phyloP scores from a whole-genome alignment of 1,140 invertebrate species.

The Steinernema feltiae region DNA sequence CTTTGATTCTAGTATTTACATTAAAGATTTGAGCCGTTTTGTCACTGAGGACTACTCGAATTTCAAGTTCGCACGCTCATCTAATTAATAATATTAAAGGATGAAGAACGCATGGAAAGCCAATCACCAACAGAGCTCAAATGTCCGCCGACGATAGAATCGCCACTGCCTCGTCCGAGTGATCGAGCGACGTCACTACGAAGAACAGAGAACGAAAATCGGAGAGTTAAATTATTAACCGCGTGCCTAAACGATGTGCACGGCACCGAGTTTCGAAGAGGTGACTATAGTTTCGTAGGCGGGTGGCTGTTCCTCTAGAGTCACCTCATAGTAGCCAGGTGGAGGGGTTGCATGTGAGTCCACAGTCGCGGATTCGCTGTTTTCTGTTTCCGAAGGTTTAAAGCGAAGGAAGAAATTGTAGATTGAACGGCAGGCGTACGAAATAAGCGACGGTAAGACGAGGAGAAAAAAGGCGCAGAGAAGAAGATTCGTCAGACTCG shows the following conservation, averaged over 20 bases:
- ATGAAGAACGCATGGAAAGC: neutral
- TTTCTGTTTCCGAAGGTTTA: neutral
- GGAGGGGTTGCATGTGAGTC: neutral
- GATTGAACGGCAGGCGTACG: constrained; percentile 5
- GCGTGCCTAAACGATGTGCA: neutral
- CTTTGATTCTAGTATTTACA: neutral
- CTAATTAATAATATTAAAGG: constrained; percentile 4
- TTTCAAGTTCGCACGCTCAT: neutral
- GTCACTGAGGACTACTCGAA: neutral
- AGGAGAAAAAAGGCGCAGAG: neutral
- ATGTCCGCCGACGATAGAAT: constrained; percentile 3
- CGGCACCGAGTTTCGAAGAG: neutral
- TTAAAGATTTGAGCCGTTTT: neutral
- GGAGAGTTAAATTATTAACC: neutral
- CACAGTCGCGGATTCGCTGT: neutral
- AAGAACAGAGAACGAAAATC: no score
- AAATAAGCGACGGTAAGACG: neutral
- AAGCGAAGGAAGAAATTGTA: neutral
- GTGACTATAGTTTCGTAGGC: neutral
- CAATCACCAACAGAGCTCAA: neutral
- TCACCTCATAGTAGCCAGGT: constrained; percentile 2
- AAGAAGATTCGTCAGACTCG: neutral
- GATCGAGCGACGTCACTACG: no score
- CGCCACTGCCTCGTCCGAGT: no score
- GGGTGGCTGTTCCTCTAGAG: neutral